Conservation (phyloP, 2,113 vertebrate species). For the Platysteira castanea region DNA sequence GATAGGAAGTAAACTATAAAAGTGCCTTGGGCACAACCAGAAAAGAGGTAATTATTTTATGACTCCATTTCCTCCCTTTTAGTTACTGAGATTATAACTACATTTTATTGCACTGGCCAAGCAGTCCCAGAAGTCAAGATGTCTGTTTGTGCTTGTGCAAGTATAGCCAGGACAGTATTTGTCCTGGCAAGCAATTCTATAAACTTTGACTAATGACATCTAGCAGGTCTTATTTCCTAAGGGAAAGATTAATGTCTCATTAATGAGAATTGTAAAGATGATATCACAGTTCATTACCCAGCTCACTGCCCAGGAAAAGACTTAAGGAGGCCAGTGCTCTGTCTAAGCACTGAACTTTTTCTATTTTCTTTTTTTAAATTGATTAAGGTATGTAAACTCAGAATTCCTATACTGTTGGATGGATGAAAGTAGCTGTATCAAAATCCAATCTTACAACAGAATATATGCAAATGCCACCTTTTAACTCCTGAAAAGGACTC, state of each 20-base stretch:
- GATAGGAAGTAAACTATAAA: not conserved
- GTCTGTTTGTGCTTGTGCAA: not conserved
- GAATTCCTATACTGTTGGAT: not conserved
- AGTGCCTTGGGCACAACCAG: not conserved
- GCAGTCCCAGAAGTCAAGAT: not conserved
- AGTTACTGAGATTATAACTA: not conserved
- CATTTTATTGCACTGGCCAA: not conserved
- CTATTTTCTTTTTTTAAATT: not conserved
- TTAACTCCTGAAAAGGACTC: not conserved
- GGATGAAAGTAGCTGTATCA: not conserved
- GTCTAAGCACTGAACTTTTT: not conserved
- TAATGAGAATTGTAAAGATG: constrained; percentile 19
- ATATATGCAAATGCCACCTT: not conserved
- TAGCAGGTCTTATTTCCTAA: constrained; percentile 21
- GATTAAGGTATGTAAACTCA: not conserved
- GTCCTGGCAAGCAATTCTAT: not conserved
- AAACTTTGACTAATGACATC: constrained; percentile 4
- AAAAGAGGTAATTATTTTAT: constrained; percentile 17
- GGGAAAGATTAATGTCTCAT: constrained; percentile 33
- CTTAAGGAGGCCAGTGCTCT: not conserved
- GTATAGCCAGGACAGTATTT: constrained; percentile 2
- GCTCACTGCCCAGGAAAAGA: not conserved
- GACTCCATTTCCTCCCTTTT: not conserved
- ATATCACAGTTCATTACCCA: constrained; percentile 10
- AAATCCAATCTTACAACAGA: not conserved